A percentile compares a stretch with the other conserved stretches of the same genome.
Conservation (phyloP, 2,113 vertebrate species). For the Paraplagusia blochii region DNA sequence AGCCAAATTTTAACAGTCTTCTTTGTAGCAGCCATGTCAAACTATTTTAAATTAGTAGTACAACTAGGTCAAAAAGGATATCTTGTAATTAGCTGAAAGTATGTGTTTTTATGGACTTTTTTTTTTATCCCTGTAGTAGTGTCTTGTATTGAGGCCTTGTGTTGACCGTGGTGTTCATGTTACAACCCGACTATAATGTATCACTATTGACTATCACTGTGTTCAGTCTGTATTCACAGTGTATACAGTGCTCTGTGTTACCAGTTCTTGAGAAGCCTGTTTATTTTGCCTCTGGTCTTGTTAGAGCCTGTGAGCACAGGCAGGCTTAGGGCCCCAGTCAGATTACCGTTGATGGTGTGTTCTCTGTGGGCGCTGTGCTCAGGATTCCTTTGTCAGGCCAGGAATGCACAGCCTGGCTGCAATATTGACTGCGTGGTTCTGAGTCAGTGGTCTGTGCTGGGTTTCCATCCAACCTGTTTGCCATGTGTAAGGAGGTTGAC, state of each 20-base stretch:
- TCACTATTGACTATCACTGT: slow-evolving; percentile 1
- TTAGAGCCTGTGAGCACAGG: slow-evolving; percentile 13
- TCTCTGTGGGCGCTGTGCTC: slow-evolving; percentile 54
- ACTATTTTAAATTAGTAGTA: no score
- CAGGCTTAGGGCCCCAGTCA: slow-evolving; percentile 9
- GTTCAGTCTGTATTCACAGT: not conserved
- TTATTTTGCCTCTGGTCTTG: slow-evolving; percentile 18
- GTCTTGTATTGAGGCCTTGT: no score
- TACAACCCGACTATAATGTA: slow-evolving; percentile 5
- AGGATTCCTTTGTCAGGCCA: slow-evolving; percentile 65
- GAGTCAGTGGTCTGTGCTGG: slow-evolving; percentile 59
- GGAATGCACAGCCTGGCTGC: slow-evolving; percentile 70
- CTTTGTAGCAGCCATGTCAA: no score
- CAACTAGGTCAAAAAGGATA: no score
- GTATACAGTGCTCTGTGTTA: not conserved
- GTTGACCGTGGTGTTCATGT: not conserved
- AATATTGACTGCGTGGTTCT: slow-evolving; percentile 63
- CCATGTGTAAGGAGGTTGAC: not conserved
- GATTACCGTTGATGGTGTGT: slow-evolving; percentile 25
- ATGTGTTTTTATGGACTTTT: no score
- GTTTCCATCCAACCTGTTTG: slow-evolving; percentile 67
- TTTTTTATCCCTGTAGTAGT: no score
- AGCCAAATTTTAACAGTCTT: no score
- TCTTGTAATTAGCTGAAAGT: no score
- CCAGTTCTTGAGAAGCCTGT: slow-evolving; percentile 5